Evolutionary conservation across 2,797 vertebrate species (phyloP), one percentile per base, ranked within the genome.

Genomic region (Phataginus tetradactyla): DNA sequence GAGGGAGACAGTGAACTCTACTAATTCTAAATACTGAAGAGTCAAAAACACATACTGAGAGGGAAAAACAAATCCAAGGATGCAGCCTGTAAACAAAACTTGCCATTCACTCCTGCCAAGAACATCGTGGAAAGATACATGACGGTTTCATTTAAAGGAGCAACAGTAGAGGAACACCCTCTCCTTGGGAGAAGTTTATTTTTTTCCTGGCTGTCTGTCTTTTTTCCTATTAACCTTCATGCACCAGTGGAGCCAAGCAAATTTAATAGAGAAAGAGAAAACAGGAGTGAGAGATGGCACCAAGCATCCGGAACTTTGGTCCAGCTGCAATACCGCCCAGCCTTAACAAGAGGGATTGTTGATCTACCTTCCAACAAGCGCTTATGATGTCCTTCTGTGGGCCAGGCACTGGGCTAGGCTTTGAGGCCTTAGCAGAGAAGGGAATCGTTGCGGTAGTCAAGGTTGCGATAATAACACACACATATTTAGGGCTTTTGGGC

Each of bases 251-350:
- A 78, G n/a, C 77, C 34, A 85, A 72, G 55, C 32, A 77, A 64
- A 75, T 17, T 25, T 12, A 20, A 79, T 23, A 94, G 61, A 49
- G 42, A 64, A 37, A 89, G 79, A 51, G 20, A 86, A 17, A 49
- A 27, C 3, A 86, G 37, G 37, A 23, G 29, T 74, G 27, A 66
- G 5, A 49, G 79, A 25, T 20, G 7, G 23, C 13, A 9, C n/a
- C 5, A 3, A 7, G 18, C 1, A 0, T 63, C 55, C 1, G 1
- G 61, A 27, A 32, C 3, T 0, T 71, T 64, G 27, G 12, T 64
- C 32, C 6, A 23, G 25, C 27, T 63, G n/a, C 11, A 4, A 4
- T 74, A 37, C n/a, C 68, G 57, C 66, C 37, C 7, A 17, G 25
- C 49, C 18, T 55, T 42, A 21, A 45, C 25, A 34, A 55, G 39